These are phyloP conservation scores for Caenorhabditis virilis DNA, from an alignment of 2,888 invertebrate genomes.

Conservation along the genomic window DNA sequence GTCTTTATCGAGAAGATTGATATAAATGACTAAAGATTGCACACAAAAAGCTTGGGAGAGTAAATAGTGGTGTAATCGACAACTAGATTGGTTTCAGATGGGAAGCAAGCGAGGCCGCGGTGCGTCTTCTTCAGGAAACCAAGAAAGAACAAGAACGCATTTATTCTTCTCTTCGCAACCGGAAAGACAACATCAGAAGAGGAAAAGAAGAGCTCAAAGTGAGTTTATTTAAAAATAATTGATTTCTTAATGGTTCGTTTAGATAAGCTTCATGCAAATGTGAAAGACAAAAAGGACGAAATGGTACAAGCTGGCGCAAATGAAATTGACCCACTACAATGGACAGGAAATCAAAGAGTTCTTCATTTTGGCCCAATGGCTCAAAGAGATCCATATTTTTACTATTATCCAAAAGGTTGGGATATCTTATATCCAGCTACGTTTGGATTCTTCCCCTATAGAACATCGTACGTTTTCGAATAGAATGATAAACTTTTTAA, in stretches of 20 bases:
- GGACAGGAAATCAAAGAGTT: constrained; percentile 68
- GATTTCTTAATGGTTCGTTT: background rate
- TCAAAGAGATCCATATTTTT: constrained; percentile 68
- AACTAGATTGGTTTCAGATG: constrained; percentile 53
- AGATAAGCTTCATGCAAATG: constrained; percentile 64
- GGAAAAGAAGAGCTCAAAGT: constrained; percentile 67
- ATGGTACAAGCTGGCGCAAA: constrained; percentile 64
- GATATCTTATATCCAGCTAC: constrained; percentile 68
- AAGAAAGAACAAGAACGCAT: constrained; percentile 66
- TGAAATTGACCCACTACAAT: constrained; percentile 64
- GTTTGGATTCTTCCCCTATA: constrained; percentile 69
- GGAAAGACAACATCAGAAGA: constrained; percentile 60
- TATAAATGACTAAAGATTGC: background rate
- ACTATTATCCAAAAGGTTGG: constrained; percentile 69
- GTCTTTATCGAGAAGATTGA: background rate
- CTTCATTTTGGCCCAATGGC: constrained; percentile 69
- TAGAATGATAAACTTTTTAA: constrained; percentile 2
- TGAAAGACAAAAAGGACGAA: constrained; percentile 67
- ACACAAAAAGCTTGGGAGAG: no score
- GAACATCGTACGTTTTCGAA: constrained; percentile 60
- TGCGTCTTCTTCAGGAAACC: constrained; percentile 44
- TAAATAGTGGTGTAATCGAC: no score
- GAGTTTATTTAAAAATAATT: constrained; percentile 13
- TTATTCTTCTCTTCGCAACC: constrained; percentile 62
- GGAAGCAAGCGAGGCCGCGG: constrained; percentile 55